These are phyloP conservation scores for Lophochroa leadbeateri DNA, from an alignment of 2,113 vertebrate genomes.

Conservation along the genomic window DNA sequence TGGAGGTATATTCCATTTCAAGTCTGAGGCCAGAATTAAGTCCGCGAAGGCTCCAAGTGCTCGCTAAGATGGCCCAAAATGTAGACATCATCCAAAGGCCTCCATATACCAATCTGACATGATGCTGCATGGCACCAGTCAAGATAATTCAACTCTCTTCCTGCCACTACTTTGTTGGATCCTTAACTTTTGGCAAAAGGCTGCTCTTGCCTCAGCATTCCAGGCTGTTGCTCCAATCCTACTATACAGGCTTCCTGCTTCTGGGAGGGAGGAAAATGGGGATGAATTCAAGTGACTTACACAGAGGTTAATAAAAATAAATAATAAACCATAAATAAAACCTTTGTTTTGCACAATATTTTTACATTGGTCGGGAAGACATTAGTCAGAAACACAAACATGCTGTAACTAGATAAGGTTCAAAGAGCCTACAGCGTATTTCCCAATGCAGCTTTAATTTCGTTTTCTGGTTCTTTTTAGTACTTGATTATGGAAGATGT, in stretches of 20 bases:
- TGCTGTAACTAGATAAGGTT: neutral
- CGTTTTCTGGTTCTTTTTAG: neutral
- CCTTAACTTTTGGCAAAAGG: neutral
- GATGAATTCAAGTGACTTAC: neutral
- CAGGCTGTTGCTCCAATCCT: neutral
- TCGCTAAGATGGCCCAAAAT: neutral
- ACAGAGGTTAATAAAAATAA: neutral
- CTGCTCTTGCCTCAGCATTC: neutral
- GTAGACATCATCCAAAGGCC: neutral
- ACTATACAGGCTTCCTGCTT: neutral
- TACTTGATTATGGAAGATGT: neutral
- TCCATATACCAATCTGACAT: fast-evolving
- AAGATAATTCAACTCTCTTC: neutral
- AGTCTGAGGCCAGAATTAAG: neutral
- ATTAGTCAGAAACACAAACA: neutral
- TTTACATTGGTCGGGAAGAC: neutral
- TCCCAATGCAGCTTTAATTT: neutral
- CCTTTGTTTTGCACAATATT: neutral
- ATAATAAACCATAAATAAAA: neutral
- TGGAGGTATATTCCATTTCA: neutral
- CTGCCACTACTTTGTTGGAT: neutral
- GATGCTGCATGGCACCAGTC: fast-evolving
- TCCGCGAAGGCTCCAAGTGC: neutral
- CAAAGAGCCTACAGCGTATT: neutral
- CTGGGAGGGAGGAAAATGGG: neutral